Evolutionary conservation across 2,113 vertebrate species (phyloP).

Genomic region (Tursiops truncatus): DNA sequence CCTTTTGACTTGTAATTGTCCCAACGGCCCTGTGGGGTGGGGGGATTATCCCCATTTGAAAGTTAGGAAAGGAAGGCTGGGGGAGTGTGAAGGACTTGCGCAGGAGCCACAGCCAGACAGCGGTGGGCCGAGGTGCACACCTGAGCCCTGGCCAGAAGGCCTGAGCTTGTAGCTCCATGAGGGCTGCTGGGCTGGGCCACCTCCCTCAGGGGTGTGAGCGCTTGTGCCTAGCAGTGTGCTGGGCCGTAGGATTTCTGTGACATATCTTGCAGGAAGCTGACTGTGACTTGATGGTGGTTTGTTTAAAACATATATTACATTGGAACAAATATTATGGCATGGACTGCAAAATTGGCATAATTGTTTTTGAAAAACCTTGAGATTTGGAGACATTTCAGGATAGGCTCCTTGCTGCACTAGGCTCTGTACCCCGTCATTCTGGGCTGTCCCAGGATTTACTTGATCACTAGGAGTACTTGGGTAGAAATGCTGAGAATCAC

Average conservation of each 20-base stretch:
- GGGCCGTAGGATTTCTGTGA: background rate
- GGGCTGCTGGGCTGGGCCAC: background rate
- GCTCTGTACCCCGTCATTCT: background rate
- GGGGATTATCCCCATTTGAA: background rate
- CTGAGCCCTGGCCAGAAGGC: background rate
- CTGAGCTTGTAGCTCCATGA: background rate
- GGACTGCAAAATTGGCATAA: background rate
- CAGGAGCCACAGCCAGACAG: fast-evolving
- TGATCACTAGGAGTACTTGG: background rate
- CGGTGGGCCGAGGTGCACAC: background rate
- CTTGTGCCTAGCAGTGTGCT: fast-evolving
- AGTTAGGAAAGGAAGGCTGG: background rate
- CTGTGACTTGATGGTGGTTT: background rate
- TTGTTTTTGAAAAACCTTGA: background rate
- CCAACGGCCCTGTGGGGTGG: background rate
- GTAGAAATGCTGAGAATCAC: background rate
- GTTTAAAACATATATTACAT: background rate
- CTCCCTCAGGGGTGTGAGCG: background rate
- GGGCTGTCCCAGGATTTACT: background rate
- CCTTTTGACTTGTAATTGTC: background rate
- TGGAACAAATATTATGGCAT: constrained; percentile 17
- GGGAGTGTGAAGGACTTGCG: background rate
- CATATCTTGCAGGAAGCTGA: background rate
- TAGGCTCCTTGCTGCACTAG: background rate
- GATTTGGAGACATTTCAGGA: background rate